phyloP scores from a whole-genome alignment of 2,113 vertebrate species.

The Phoenicopterus ruber region DNA sequence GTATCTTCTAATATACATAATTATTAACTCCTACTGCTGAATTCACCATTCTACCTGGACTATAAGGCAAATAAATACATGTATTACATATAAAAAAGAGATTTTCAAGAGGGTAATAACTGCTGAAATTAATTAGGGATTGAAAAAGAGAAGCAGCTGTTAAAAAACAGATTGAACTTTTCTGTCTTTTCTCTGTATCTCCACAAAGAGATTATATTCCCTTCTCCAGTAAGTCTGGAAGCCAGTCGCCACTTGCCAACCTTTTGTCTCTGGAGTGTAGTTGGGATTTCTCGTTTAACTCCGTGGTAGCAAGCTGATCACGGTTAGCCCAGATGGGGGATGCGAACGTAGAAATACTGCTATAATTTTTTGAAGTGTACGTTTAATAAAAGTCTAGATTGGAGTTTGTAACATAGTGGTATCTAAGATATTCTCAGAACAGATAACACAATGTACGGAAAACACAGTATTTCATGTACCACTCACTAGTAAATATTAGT shows the following conservation, averaged over 20 bases:
- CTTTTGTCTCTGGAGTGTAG: background rate
- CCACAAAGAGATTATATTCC: background rate
- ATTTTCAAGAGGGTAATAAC: background rate
- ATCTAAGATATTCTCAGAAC: background rate
- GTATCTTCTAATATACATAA: background rate
- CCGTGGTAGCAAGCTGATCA: background rate
- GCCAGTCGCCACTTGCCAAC: background rate
- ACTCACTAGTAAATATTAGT: background rate
- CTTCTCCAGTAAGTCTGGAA: background rate
- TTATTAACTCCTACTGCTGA: background rate
- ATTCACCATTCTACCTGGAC: background rate
- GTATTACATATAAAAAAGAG: background rate
- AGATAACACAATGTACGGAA: fast-evolving
- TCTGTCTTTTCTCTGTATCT: background rate
- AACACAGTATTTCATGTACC: background rate
- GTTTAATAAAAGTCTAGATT: background rate
- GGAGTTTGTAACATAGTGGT: background rate
- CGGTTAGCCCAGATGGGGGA: background rate
- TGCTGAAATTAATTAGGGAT: background rate
- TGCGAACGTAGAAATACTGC: background rate
- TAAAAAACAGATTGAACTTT: background rate
- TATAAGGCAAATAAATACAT: background rate
- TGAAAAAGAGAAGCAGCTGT: background rate
- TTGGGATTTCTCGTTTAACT: conserved; percentile 21
- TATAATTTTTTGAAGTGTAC: background rate